Base-by-base conservation (phyloP, 2,888 invertebrate genomes). In the Tenthredo distinguenda region DNA sequence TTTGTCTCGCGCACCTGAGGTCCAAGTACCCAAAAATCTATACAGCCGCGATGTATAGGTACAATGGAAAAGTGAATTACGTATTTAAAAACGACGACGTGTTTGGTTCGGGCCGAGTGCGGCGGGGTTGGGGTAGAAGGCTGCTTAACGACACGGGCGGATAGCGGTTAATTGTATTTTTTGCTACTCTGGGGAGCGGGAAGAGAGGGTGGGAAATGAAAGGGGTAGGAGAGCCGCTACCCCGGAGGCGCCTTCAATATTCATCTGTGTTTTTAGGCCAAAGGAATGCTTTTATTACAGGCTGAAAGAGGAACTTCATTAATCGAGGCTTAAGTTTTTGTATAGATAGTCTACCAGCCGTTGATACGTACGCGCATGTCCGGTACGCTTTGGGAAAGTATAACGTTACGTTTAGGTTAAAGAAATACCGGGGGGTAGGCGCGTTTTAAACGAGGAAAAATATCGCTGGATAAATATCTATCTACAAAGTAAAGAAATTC, bases 131-230 rank as follows among this genome's bases (percentile, higher is more conserved):
- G 31, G 72, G 72, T n/a, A 26, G 34, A 21, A 34, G n/a, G 81
- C 81, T 81, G 62, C 81, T 81, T 81, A 81, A 83, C 83, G 83
- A 83, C 68, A 83, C 68, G 83, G 71, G 65, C 83, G 71, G 68
- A 83, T 83, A 71, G 83, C 83, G 83, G 83, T 83, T 83, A 83
- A 83, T 83, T 83, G 83, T 83, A 83, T 83, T 83, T 83, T 83
- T 83, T 83, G 68, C 83, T 62, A 43, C 83, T 15, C 83, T 50
- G 18, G 65, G 68, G 83, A 71, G 6, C 21, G 12, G 40, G n/a
- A n/a, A 21, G 2, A n/a, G 9, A 9, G 83, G 31, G 10, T 31
- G 40, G 21, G 62, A 10, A 81, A 37, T 62, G 62, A 81, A 81
- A 77, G 58, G 58, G 58, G 40, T 18, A 34, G 26, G 81, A 37